These are phyloP conservation scores for Odontesthes bonariensis DNA, from an alignment of 2,113 vertebrate genomes.

Conservation along the genomic window DNA sequence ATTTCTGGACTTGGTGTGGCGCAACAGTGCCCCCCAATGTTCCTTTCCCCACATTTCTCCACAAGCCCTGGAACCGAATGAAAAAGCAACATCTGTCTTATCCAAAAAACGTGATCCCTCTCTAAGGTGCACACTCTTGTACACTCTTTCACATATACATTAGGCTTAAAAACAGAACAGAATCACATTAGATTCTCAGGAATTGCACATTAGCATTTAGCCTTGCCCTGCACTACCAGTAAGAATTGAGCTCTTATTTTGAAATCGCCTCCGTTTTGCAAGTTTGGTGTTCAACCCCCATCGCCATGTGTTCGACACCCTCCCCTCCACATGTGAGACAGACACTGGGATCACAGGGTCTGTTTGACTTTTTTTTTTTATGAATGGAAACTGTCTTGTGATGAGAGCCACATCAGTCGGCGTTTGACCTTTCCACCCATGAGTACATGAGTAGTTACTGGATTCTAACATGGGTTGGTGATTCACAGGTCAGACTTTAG, in stretches of 20 bases:
- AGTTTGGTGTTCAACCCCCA: constrained; percentile 23
- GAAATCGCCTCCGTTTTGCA: constrained; percentile 35
- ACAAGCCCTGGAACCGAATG: neutral
- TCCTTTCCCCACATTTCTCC: neutral
- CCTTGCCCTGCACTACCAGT: neutral
- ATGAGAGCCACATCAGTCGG: neutral
- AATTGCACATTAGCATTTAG: neutral
- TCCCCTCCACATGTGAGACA: constrained; percentile 63
- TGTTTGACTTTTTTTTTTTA: too few species aligned
- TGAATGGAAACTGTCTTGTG: neutral
- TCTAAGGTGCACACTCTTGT: constrained; percentile 19
- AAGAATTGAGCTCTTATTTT: constrained; percentile 58
- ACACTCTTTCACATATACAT: neutral
- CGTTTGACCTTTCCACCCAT: constrained; percentile 10
- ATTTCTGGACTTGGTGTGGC: neutral
- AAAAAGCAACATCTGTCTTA: constrained; percentile 3
- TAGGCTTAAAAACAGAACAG: neutral
- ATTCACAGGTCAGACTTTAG: neutral
- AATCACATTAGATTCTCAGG: neutral
- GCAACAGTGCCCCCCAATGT: constrained; percentile 77
- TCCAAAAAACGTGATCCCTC: constrained; percentile 1
- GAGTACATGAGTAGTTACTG: neutral
- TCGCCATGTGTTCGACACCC: constrained; percentile 3
- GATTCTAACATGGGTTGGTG: neutral
- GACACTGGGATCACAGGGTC: constrained; percentile 66